Conservation (phyloP, 2,797 vertebrate species). For the Diplodus puntazzo region DNA sequence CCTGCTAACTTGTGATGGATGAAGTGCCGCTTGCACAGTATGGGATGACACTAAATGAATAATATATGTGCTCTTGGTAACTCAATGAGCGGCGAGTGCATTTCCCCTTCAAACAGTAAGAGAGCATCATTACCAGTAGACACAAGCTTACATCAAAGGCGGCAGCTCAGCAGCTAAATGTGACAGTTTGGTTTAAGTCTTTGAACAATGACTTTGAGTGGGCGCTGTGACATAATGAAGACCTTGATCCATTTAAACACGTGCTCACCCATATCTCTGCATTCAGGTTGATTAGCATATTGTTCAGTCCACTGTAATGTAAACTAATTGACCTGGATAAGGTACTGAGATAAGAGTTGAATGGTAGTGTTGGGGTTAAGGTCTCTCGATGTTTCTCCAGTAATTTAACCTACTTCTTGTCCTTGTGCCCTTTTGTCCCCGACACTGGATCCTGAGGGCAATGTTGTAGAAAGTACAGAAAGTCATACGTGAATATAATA, state of each 20-base stretch:
- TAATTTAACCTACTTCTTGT: constrained; percentile 8
- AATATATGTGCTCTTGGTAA: constrained; percentile 81
- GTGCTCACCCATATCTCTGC: not conserved
- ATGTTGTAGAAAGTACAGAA: no score
- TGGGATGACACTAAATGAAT: constrained; percentile 85
- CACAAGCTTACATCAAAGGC: not conserved
- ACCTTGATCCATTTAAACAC: not conserved
- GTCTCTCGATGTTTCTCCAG: constrained; percentile 6
- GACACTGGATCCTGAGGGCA: constrained; percentile 3
- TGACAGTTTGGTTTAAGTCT: not conserved
- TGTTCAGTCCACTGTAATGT: constrained; percentile 47
- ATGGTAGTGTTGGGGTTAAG: constrained; percentile 14
- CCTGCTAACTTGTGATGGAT: constrained; percentile 59
- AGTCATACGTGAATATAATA: no score
- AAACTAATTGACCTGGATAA: constrained; percentile 53
- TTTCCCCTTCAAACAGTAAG: constrained; percentile 21
- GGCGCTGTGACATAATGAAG: not conserved
- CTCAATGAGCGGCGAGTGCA: constrained; percentile 67
- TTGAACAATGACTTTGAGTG: not conserved
- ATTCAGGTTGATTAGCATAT: constrained; percentile 19
- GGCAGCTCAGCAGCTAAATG: not conserved
- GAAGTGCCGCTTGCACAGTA: constrained; percentile 70
- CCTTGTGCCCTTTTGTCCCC: constrained; percentile 10
- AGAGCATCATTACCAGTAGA: not conserved
- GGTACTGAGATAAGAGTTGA: constrained; percentile 45